Base-by-base conservation (phyloP, 1,140 invertebrate genomes). In the roundworm (Caenorhabditis elegans) region DNA sequence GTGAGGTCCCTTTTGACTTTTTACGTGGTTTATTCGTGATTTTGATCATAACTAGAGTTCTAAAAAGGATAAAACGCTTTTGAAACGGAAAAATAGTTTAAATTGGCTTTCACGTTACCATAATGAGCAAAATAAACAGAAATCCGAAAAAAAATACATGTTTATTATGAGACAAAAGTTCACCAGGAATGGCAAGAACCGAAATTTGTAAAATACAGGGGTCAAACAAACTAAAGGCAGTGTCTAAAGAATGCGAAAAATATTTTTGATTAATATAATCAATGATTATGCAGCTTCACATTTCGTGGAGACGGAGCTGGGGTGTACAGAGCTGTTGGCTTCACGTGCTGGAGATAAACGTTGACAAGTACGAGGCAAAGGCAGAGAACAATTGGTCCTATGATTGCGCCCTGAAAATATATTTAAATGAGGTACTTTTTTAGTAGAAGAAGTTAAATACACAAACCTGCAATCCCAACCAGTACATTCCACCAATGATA, bases 401-500 rank as follows among this genome's bases (percentile, higher is more conserved):
- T 94, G 79, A 99, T 95, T 0, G 96, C 96, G 0, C 97, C 97
- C 91, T 80, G 55, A n/a, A 70, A 80, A 31, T 26, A 34, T 2
- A 34, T 22, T 34, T 22, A 22, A 22, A 10, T 1, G 3, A 11
- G 28, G 2, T 28, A 6, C 13, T 70, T 24, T 19, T n/a, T 24
- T 4, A 22, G 34, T 22, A 22, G 3, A 34, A 34, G 8, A 4
- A n/a, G n/a, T n/a, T n/a, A n/a, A n/a, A n/a, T n/a, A n/a, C n/a
- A n/a, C n/a, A n/a, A 8, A 80, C 79, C 79, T 98, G 95, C 51
- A 96, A 93, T 0, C 97, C 97, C 78, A 98, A 91, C 92, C 95
- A 98, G 90, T 98, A 97, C 84, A 98, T 95, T 46, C 97, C 97
- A n/a, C 97, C 97, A 11, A 96, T 96, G 86, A 99, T 96, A 0